phyloP scores from a whole-genome alignment of 2,888 invertebrate genomes.

The Acleris sparsana region DNA sequence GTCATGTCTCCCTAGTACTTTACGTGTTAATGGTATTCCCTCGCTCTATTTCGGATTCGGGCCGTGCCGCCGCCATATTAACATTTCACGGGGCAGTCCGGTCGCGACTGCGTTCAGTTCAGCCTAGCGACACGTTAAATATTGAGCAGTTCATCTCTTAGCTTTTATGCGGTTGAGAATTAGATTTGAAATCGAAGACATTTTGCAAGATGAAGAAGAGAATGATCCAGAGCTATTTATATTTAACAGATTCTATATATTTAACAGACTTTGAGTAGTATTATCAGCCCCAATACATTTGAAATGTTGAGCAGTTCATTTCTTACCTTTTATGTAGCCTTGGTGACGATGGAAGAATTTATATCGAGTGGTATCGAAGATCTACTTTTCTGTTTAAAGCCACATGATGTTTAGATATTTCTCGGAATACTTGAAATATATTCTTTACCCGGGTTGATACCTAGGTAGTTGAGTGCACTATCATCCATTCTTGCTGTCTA shows the following conservation, averaged over 20 bases:
- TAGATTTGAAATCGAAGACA: too few species aligned
- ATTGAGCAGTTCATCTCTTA: constrained; percentile 49
- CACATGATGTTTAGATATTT: too few species aligned
- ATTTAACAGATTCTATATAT: too few species aligned
- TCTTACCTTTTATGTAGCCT: constrained; percentile 40
- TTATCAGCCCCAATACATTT: constrained; percentile 38
- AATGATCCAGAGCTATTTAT: too few species aligned
- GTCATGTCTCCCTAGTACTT: too few species aligned
- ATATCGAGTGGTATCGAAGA: not conserved
- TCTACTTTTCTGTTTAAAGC: too few species aligned
- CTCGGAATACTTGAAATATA: too few species aligned
- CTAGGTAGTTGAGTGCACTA: too few species aligned
- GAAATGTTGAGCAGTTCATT: constrained; percentile 49
- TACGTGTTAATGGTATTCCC: constrained; percentile 45
- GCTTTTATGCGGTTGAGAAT: constrained; percentile 26
- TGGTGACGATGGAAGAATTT: not conserved
- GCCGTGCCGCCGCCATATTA: constrained; percentile 50
- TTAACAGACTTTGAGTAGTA: not conserved
- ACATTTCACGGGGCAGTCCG: constrained; percentile 50
- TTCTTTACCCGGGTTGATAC: too few species aligned
- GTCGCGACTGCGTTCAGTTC: constrained; percentile 11
- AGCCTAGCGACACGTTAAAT: constrained; percentile 28
- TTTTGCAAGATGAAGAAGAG: too few species aligned
- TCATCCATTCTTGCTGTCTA: too few species aligned
- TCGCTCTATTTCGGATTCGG: constrained; percentile 52